phyloP scores from a whole-genome alignment of 2,888 invertebrate genomes.

The Diaphora mendica region DNA sequence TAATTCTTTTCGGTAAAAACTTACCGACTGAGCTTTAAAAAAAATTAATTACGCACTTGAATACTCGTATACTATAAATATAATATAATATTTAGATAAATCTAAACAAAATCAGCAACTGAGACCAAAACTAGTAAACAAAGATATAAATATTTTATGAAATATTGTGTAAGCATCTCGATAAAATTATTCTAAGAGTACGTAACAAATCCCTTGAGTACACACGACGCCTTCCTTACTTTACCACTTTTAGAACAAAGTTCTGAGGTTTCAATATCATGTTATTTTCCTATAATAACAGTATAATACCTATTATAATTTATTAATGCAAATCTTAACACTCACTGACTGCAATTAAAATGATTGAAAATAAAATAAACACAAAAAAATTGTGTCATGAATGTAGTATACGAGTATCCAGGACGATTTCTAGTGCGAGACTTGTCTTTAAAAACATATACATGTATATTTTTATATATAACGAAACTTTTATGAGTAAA shows the following conservation, averaged over 20 bases:
- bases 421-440: too few relatives aligned
- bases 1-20: neutral
- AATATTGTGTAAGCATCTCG: slow-evolving; percentile 5
- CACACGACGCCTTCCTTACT: slow-evolving; percentile 15
- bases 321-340: neutral
- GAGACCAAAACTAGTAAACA: neutral
- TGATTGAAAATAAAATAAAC: neutral
- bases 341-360: neutral
- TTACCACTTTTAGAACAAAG: slow-evolving; percentile 23
- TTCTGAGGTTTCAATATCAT: slow-evolving; percentile 19
- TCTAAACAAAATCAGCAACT: neutral
- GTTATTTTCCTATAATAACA: slow-evolving; percentile 15
- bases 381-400: neutral
- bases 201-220: slow-evolving; percentile 17
- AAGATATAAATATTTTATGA: neutral
- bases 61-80: neutral
- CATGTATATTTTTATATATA: too few relatives aligned
- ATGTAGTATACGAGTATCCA: neutral
- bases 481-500: too few relatives aligned
- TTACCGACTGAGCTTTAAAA: neutral
- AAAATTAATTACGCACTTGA: neutral
- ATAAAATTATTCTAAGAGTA: slow-evolving; percentile 22
- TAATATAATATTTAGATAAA: neutral
- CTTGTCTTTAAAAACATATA: too few relatives aligned
- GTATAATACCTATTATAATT: neutral